Conservation (phyloP, 2,113 vertebrate species). For the Cryptomyrus ogoouensis region DNA sequence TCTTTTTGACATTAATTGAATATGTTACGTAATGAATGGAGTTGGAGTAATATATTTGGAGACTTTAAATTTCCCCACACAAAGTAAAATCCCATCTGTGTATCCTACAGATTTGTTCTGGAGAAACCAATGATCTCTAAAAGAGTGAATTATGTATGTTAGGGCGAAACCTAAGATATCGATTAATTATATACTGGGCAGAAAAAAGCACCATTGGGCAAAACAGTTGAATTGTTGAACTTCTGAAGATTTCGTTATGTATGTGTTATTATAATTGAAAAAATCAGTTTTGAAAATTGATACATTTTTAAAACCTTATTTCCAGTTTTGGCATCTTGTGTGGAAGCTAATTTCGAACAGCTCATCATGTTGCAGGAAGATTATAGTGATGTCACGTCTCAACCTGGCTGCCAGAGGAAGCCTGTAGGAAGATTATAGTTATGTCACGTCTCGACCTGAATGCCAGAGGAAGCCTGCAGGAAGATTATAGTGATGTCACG, state of each 20-base stretch:
- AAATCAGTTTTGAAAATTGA: slow-evolving; percentile 47
- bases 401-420: background rate
- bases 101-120: background rate
- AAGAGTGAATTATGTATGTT: background rate
- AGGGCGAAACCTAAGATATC: background rate
- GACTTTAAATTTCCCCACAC: background rate
- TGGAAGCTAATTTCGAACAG: slow-evolving; percentile 9
- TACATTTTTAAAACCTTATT: slow-evolving; percentile 49
- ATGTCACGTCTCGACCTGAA: no score
- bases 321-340: slow-evolving; percentile 57
- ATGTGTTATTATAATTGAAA: slow-evolving; percentile 55
- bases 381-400: background rate
- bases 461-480: background rate
- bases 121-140: background rate
- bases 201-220: background rate
- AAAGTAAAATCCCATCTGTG: background rate
- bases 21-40: background rate
- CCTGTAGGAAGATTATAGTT: background rate
- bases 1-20: background rate
- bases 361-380: background rate
- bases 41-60: background rate
- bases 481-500: background rate
- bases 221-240: background rate
- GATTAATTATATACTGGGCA: background rate
- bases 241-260: slow-evolving; percentile 35